These are phyloP conservation scores for Trachelipus rathkii DNA, from an alignment of 1,140 invertebrate species.

Conservation along the genomic window DNA sequence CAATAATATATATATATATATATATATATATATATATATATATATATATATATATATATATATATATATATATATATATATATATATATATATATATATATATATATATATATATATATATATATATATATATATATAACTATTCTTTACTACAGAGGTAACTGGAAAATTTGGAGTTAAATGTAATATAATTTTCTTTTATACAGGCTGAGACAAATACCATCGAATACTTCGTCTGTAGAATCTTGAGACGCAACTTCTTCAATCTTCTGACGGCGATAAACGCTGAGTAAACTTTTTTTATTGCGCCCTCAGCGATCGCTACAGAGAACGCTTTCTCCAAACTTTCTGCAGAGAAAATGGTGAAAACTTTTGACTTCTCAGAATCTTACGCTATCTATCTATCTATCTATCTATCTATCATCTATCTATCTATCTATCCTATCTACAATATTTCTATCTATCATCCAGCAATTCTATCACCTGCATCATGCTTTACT, in stretches of 20 bases:
- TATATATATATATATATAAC: too few relatives aligned
- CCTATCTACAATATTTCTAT: too few relatives aligned
- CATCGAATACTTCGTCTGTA: constrained; percentile 49
- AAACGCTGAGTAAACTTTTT: constrained; percentile 69
- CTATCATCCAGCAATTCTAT: too few relatives aligned
- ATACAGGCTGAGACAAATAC: neutral
- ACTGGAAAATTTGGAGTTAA: neutral
- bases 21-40: too few relatives aligned
- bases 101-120: neutral
- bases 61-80: constrained; percentile 5
- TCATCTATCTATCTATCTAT: too few relatives aligned
- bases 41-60: too few relatives aligned
- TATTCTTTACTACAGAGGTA: neutral
- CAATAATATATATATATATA: too few relatives aligned
- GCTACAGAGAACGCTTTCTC: constrained; percentile 68
- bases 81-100: neutral
- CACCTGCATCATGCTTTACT: too few relatives aligned
- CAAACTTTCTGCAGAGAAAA: constrained; percentile 57
- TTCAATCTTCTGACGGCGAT: constrained; percentile 66
- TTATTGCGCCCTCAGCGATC: constrained; percentile 70
- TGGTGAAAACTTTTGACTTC: neutral
- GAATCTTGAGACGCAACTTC: constrained; percentile 63
- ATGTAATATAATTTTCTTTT: neutral
- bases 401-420: too few relatives aligned
- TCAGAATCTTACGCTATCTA: too few relatives aligned